Conservation (phyloP, 2,797 vertebrate genomes). For the Petrocephalus schoutedeni region DNA sequence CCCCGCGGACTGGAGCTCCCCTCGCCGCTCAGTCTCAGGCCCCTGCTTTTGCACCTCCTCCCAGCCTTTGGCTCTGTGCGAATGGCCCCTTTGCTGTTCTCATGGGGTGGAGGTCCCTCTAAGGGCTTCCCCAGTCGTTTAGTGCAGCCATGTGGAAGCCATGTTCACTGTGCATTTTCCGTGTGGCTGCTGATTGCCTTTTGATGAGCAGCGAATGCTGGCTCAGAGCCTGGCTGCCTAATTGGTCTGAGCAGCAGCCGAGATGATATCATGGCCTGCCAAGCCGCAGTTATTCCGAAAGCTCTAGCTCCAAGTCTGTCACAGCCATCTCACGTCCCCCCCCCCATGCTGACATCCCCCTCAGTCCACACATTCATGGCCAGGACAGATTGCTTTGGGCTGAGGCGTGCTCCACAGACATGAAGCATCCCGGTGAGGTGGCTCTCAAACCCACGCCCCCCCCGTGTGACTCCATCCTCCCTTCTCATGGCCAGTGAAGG, state of each 20-base stretch:
- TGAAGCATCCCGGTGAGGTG: neutral
- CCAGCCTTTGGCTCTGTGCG: neutral
- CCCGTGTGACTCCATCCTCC: neutral
- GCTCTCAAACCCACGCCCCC: neutral
- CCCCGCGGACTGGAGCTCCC: neutral
- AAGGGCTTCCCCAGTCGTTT: neutral
- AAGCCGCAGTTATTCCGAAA: neutral
- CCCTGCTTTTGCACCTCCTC: neutral
- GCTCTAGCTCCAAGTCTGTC: neutral
- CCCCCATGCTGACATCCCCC: neutral
- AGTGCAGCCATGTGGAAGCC: neutral
- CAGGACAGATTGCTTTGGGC: neutral
- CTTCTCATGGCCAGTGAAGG: neutral
- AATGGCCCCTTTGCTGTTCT: neutral
- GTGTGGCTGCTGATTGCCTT: neutral
- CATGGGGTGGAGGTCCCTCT: neutral
- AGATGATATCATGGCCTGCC: neutral
- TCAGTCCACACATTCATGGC: neutral
- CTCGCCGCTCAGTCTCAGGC: neutral
- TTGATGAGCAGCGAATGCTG: neutral
- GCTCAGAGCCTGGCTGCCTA: neutral
- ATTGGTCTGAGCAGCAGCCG: neutral
- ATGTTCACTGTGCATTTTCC: neutral
- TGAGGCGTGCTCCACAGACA: neutral
- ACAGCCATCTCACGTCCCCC: neutral